Evolutionary conservation across 2,797 vertebrate species (phyloP).

Genomic region (Gymnopithys bicolor): DNA sequence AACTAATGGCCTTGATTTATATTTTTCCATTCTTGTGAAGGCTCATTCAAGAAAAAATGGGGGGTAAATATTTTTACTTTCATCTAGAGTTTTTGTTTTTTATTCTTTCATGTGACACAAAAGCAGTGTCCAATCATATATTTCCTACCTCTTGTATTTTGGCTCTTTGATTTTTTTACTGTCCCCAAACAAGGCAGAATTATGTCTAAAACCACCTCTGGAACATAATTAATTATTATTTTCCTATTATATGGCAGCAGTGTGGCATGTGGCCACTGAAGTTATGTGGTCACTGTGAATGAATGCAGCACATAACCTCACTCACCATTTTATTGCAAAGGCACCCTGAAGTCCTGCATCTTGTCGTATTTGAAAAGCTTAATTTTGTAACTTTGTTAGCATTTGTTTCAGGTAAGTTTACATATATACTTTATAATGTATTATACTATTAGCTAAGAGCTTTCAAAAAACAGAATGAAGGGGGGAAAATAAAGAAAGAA

Average conservation of each 20-base stretch:
- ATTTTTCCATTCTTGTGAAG: background rate
- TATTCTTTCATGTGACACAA: background rate
- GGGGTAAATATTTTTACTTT: background rate
- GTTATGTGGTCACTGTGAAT: background rate
- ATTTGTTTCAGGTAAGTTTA: background rate
- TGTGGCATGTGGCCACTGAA: background rate
- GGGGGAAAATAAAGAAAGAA: background rate
- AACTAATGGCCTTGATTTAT: background rate
- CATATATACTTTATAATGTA: background rate
- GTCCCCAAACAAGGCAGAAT: background rate
- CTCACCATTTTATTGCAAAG: background rate
- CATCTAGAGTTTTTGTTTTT: background rate
- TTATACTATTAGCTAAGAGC: background rate
- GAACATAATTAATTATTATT: constrained; percentile 13
- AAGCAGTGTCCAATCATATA: background rate
- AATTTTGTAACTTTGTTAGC: background rate
- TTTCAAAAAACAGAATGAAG: background rate
- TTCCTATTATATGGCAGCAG: background rate
- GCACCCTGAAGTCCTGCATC: background rate
- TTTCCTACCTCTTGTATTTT: background rate
- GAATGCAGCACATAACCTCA: background rate
- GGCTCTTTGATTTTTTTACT: background rate
- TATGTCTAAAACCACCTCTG: background rate
- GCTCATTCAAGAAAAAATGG: background rate
- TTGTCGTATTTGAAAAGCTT: background rate